phyloP scores from a whole-genome alignment of 2,797 vertebrate genomes.

The Coregonus ussuriensis region DNA sequence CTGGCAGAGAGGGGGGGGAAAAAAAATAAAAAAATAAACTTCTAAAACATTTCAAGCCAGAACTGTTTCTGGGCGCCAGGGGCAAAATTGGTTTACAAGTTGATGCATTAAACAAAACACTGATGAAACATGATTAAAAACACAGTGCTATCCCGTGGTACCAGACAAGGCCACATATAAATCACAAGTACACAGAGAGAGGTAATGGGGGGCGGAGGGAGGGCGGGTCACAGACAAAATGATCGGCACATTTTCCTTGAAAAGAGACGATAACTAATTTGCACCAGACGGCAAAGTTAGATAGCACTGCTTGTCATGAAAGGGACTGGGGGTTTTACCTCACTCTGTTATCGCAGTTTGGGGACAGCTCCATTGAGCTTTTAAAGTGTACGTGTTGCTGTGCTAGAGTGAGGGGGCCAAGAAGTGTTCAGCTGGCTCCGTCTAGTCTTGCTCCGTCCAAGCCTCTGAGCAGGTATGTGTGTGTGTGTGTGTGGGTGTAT shows the following conservation, averaged over 20 bases:
- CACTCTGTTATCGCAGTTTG: conserved; percentile 37
- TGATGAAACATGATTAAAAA: conserved; percentile 72
- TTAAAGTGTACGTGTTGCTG: conserved; percentile 22
- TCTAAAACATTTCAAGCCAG: conserved; percentile 72
- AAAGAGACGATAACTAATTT: conserved; percentile 54
- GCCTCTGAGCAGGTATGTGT: conserved; percentile 47
- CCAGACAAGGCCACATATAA: conserved; percentile 53
- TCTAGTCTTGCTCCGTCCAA: conserved; percentile 34
- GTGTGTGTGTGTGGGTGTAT: conserved; percentile 13
- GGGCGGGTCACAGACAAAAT: conserved; percentile 55
- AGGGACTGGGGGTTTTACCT: conserved; percentile 29
- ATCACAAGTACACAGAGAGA: conserved; percentile 61
- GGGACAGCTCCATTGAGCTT: conserved; percentile 40
- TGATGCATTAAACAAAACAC: conserved; percentile 71
- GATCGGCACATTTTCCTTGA: conserved; percentile 38
- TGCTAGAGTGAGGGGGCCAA: conserved; percentile 49
- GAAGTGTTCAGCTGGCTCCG: conserved; percentile 40
- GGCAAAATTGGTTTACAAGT: conserved; percentile 76
- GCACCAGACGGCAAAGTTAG: conserved; percentile 58
- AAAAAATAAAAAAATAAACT: conserved; percentile 6
- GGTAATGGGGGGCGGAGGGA: conserved; percentile 20
- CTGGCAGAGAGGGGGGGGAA: conserved; percentile 53
- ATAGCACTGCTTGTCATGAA: conserved; percentile 50
- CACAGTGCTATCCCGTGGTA: conserved; percentile 53
- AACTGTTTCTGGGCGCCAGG: conserved; percentile 74